These are phyloP conservation scores for Proteles cristata DNA, from an alignment of 2,113 vertebrate genomes.

Conservation along the genomic window DNA sequence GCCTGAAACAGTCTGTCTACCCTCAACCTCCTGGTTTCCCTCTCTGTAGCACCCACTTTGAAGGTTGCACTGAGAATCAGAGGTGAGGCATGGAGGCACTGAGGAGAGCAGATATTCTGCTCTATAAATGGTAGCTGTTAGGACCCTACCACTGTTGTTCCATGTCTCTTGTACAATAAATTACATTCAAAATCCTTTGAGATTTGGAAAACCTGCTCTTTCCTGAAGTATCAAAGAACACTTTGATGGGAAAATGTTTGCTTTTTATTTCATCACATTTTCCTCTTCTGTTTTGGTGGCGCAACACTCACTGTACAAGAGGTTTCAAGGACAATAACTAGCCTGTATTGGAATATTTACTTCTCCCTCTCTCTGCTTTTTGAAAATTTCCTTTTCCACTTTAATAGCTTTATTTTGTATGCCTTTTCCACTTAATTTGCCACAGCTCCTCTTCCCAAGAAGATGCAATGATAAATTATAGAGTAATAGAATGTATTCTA, in stretches of 20 bases:
- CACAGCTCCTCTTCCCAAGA: neutral
- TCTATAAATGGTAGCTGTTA: neutral
- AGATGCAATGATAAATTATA: neutral
- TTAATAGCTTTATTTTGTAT: neutral
- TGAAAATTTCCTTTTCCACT: neutral
- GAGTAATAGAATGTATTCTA: neutral
- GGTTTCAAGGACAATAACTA: neutral
- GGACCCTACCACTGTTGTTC: neutral
- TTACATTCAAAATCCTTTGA: neutral
- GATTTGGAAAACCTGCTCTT: neutral
- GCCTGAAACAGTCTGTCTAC: neutral
- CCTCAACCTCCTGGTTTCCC: neutral
- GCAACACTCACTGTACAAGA: neutral
- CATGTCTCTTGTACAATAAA: neutral
- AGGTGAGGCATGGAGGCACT: too few relatives aligned
- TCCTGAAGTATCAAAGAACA: neutral
- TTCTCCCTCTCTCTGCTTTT: neutral
- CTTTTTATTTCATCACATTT: neutral
- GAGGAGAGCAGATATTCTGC: neutral
- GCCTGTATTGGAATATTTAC: neutral
- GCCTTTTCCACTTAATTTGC: neutral
- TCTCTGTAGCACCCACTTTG: neutral
- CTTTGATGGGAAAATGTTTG: conserved; percentile 21
- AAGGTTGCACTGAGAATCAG: neutral
- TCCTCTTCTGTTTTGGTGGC: neutral